Evolutionary conservation across 2,888 invertebrate genomes (phyloP).

Genomic region (Parnassius mnemosyne): DNA sequence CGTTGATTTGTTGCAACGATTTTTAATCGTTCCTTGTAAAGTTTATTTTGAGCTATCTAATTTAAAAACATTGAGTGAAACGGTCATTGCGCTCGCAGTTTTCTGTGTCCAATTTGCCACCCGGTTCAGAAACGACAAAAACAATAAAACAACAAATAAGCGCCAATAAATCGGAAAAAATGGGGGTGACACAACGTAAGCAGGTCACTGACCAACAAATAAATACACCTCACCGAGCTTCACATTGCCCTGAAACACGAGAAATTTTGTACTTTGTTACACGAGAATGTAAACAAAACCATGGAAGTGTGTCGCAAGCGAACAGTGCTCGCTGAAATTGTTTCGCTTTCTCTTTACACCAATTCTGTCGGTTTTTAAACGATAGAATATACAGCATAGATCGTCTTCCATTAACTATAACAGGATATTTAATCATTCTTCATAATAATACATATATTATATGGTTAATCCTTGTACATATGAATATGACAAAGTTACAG

Average conservation of each 20-base stretch:
- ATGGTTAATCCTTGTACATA: not conserved
- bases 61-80: slow-evolving; percentile 42
- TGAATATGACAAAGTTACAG: slow-evolving; percentile 20
- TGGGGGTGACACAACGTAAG: slow-evolving; percentile 31
- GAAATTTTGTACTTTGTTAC: slow-evolving; percentile 42
- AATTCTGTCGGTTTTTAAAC: slow-evolving; percentile 7
- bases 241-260: slow-evolving; percentile 48
- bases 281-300: slow-evolving; percentile 34
- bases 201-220: slow-evolving; percentile 58
- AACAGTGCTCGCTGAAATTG: slow-evolving; percentile 29
- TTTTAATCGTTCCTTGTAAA: slow-evolving; percentile 53
- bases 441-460: not conserved
- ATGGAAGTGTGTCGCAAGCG: slow-evolving; percentile 34
- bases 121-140: slow-evolving; percentile 37
- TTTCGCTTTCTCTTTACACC: slow-evolving; percentile 27
- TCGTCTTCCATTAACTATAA: not conserved
- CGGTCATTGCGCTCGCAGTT: slow-evolving; percentile 52
- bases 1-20: slow-evolving; percentile 49
- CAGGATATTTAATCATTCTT: not conserved
- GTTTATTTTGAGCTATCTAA: slow-evolving; percentile 46
- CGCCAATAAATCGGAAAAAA: slow-evolving; percentile 45
- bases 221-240: slow-evolving; percentile 41
- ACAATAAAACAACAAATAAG: slow-evolving; percentile 42
- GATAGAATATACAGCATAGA: no score
- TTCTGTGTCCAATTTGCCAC: slow-evolving; percentile 50